Percentiles rank a stretch among this genome's conserved stretches.
Conservation (phyloP, 2,888 invertebrate genomes). For the Drosophila fungiperda region DNA sequence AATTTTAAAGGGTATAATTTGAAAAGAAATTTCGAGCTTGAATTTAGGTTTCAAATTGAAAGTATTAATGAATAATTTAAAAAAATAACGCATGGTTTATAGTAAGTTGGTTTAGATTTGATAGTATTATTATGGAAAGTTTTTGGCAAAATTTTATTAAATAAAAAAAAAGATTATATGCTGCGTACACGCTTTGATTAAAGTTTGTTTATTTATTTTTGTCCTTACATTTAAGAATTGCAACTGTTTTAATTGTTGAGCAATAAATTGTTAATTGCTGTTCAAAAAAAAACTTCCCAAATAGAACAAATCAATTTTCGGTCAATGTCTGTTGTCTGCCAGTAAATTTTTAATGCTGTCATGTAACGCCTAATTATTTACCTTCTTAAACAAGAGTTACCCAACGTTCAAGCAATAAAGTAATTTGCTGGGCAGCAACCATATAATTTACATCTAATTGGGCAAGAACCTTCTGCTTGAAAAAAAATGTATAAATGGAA, state of each 20-base stretch:
- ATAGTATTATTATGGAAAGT: background rate
- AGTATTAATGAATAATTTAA: background rate
- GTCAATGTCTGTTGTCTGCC: background rate
- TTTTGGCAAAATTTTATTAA: background rate
- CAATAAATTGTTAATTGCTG: background rate
- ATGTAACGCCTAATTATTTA: conserved; percentile 48
- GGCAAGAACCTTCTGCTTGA: conserved; percentile 6
- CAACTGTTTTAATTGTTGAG: background rate
- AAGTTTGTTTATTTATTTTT: background rate
- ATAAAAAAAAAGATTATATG: background rate
- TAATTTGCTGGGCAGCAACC: conserved; percentile 57
- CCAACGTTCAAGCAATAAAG: conserved; percentile 52
- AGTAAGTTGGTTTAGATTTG: background rate
- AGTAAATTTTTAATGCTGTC: conserved; percentile 65
- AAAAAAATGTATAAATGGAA: conserved; percentile 54
- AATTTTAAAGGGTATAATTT: background rate
- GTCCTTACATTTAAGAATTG: background rate
- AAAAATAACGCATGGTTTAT: background rate
- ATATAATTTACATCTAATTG: conserved; percentile 71
- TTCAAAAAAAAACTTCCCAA: background rate
- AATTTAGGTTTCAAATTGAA: background rate
- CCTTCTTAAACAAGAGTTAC: conserved; percentile 41
- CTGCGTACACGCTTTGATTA: background rate
- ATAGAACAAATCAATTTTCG: conserved; percentile 3
- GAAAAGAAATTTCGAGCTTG: background rate